phyloP scores from a whole-genome alignment of 2,797 vertebrate species.

The Sebastes cheni region DNA sequence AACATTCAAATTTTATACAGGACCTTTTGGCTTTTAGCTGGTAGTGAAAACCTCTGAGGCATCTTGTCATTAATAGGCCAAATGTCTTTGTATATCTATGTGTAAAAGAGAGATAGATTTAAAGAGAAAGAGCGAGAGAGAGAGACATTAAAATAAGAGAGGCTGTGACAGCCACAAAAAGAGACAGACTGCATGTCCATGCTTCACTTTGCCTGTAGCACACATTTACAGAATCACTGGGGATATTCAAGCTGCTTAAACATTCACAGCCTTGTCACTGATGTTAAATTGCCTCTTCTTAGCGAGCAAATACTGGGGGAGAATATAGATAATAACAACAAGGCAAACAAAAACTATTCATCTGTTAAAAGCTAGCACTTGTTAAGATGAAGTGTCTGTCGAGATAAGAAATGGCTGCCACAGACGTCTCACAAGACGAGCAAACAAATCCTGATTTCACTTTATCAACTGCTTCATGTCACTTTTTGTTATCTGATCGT shows the following conservation, averaged over 20 bases:
- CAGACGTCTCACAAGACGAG: conserved; percentile 4
- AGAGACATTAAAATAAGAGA: not conserved
- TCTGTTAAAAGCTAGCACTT: conserved; percentile 27
- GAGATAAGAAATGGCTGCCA: conserved; percentile 34
- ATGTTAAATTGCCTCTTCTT: conserved; percentile 50
- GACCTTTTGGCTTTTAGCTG: not conserved
- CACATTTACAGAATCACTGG: conserved; percentile 29
- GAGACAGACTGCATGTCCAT: conserved; percentile 4
- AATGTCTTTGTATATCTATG: not conserved
- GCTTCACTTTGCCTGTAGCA: conserved; percentile 15
- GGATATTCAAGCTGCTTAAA: conserved; percentile 37
- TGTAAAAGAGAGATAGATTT: not conserved
- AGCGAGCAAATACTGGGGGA: conserved; percentile 17
- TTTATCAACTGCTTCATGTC: conserved; percentile 9
- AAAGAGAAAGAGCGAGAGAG: not conserved
- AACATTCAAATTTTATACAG: not conserved
- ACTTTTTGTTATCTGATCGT: conserved; percentile 9
- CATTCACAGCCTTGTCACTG: conserved; percentile 48
- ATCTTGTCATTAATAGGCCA: not conserved
- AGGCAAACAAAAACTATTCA: conserved; percentile 53
- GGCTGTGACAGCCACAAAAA: conserved; percentile 14
- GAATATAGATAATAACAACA: conserved; percentile 38
- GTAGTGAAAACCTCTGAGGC: not conserved
- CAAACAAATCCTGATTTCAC: conserved; percentile 25
- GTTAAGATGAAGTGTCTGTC: conserved; percentile 34